Conservation (phyloP, 1,140 invertebrate genomes). For the Calycopis cecrops region DNA sequence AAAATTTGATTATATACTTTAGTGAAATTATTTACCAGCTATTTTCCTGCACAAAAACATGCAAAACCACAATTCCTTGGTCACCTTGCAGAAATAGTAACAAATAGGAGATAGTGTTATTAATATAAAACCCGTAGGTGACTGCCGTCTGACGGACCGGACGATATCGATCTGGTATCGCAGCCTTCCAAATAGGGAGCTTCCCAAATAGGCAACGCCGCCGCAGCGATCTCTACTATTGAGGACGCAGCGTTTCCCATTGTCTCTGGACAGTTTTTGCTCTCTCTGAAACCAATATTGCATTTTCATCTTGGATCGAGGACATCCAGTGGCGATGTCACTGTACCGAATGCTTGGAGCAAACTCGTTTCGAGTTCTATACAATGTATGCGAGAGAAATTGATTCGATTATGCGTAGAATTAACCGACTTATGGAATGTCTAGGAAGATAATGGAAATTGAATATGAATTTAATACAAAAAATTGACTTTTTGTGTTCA, state of each 20-base stretch:
- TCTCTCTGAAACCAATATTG: constrained; percentile 1
- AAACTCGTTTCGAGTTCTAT: neutral
- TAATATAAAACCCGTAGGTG: constrained; percentile 16
- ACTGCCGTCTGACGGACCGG: constrained; percentile 6
- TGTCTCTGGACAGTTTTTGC: constrained; percentile 2
- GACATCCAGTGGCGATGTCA: constrained; percentile 9
- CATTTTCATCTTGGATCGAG: constrained; percentile 28
- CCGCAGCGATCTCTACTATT: constrained; percentile 28
- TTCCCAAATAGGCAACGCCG: constrained; percentile 2
- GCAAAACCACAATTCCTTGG: too few relatives aligned
- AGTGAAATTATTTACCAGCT: too few relatives aligned
- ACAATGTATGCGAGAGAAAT: too few relatives aligned
- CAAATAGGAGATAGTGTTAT: constrained; percentile 10
- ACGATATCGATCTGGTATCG: constrained; percentile 27
- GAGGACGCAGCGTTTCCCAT: constrained; percentile 5
- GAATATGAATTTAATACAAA: too few relatives aligned
- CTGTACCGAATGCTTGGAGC: neutral
- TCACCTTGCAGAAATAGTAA: neutral
- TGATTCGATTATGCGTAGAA: too few relatives aligned
- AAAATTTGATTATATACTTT: too few relatives aligned
- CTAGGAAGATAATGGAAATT: too few relatives aligned
- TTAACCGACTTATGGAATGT: too few relatives aligned
- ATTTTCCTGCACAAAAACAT: too few relatives aligned
- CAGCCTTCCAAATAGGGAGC: constrained; percentile 7
- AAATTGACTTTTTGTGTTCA: too few relatives aligned